Conservation (phyloP, 2,113 vertebrate species). For the Charadrius vociferus region DNA sequence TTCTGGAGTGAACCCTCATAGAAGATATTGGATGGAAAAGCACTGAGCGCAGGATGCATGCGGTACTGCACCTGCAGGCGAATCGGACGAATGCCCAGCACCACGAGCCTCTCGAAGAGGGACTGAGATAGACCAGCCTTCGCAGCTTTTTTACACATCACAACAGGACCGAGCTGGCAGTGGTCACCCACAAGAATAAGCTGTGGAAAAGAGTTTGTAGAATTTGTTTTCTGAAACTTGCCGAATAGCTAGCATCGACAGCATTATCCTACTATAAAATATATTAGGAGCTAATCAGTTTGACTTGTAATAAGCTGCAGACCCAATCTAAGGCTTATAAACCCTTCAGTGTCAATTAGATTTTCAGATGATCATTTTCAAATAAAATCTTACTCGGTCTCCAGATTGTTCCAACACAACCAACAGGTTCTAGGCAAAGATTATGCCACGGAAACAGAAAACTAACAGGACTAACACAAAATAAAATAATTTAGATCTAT, state of each 20-base stretch:
- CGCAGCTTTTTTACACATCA: conserved; percentile 98
- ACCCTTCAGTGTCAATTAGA: neutral
- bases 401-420: neutral
- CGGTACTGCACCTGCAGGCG: conserved; percentile 98
- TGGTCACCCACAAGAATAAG: conserved; percentile 98
- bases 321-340: neutral
- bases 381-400: neutral
- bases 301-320: neutral
- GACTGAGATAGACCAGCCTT: conserved; percentile 97
- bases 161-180: conserved; percentile 96
- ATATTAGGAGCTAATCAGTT: neutral
- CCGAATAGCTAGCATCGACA: rapidly evolving
- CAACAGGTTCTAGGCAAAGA: neutral
- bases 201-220: conserved; percentile 48
- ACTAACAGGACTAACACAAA: neutral
- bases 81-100: conserved; percentile 96
- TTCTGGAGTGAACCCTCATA: conserved; percentile 98
- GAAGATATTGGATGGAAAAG: conserved; percentile 98
- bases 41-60: conserved; percentile 97
- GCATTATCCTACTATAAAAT: neutral
- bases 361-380: neutral
- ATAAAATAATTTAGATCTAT: neutral
- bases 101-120: conserved; percentile 92
- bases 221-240: neutral
- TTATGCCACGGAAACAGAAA: neutral